phyloP scores from a whole-genome alignment of 92 coral and sea anemone genomes.

The Blastomussa wellsi region DNA sequence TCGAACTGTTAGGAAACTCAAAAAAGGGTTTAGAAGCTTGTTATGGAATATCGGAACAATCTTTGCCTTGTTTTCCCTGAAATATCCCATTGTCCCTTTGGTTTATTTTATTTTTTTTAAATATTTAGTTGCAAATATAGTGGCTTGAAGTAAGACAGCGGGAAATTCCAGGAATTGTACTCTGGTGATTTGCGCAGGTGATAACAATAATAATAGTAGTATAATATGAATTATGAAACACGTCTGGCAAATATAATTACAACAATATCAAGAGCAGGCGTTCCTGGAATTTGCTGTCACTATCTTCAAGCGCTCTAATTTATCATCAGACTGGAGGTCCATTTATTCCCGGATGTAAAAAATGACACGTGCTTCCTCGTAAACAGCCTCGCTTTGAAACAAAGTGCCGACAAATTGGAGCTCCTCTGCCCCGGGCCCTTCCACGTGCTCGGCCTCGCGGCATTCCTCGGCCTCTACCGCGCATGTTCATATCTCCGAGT shows the following conservation, averaged over 20 bases:
- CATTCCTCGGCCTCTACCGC: constrained; percentile 80
- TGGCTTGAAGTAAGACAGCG: neutral
- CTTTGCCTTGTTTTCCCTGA: neutral
- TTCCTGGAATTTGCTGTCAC: constrained; percentile 13
- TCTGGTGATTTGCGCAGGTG: neutral
- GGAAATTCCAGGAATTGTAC: constrained; percentile 6
- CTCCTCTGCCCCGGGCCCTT: constrained; percentile 90
- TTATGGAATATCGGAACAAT: neutral
- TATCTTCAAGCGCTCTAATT: neutral
- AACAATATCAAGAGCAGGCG: neutral
- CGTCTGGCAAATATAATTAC: neutral
- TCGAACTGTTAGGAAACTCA: neutral
- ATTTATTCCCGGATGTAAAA: constrained; percentile 91
- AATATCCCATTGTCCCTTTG: neutral
- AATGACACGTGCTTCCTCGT: constrained; percentile 90
- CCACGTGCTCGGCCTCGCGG: constrained; percentile 89
- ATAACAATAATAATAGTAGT: neutral
- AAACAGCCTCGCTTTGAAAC: constrained; percentile 94
- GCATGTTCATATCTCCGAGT: constrained; percentile 66
- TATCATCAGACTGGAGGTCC: constrained; percentile 78
- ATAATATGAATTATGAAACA: neutral
- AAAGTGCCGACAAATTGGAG: constrained; percentile 89
- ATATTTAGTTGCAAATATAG: constrained; percentile 1
- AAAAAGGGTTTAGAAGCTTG: neutral
- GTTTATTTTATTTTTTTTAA: neutral